Evolutionary conservation across 1,140 invertebrate species (phyloP), one percentile per base, ranked within the genome.

Genomic region (Chironomus tepperi): DNA sequence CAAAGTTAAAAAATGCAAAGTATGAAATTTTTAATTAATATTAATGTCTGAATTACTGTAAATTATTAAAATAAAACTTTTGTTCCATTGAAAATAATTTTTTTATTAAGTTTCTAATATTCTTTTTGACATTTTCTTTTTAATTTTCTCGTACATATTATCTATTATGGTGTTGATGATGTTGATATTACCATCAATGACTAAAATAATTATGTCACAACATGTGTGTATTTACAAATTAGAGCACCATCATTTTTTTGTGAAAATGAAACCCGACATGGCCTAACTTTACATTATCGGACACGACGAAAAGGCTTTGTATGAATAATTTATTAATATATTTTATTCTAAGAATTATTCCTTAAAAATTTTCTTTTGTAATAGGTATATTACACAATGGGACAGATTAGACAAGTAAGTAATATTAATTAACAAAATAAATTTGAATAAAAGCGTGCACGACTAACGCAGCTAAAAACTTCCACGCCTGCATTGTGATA

Each of bases 161-260:
- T 18, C 1, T 57, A 15, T 15, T 5, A n/a, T 3, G 12, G 1
- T 57, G 47, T 12, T 57, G 10, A 57, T 15, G 47, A 2, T 47
- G 43, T 15, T n/a, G n/a, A n/a, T 47, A 47, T n/a, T 57, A n/a
- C n/a, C 7, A n/a, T 57, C 47, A 57, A n/a, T 57, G 47, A 12
- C 9, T 12, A 1, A n/a, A n/a, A 5, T 57, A 57, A 57, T 47
- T 9, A 47, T 57, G n/a, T 57, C 47, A n/a, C 0, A 8, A 15
- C 15, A 57, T 57, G 5, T 57, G 15, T 57, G 5, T 15, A 57
- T n/a, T n/a, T 9, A 12, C n/a, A 12, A 12, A n/a, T 57, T 10
- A 78, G 81, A 76, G 95, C 97, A 0, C 97, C 97, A 0, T 97
- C 94, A 74, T 98, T 98, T 81, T 97, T 97, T 77, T 97, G 96